phyloP scores from a whole-genome alignment of 2,113 vertebrate species.

The Antennarius striatus region DNA sequence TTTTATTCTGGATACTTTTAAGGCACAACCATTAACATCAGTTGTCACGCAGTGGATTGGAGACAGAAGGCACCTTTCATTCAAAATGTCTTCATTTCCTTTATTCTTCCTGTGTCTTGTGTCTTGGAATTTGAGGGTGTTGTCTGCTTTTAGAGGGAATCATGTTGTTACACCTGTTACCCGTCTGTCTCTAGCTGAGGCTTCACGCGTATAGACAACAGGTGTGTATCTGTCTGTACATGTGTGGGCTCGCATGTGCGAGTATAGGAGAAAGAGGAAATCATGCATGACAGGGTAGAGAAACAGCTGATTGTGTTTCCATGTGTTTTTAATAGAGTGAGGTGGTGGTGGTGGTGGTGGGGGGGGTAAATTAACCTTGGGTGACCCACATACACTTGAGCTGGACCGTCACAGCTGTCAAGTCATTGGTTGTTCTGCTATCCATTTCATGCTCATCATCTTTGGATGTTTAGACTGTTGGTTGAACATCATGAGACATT shows the following conservation, averaged over 20 bases:
- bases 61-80: slow-evolving; percentile 18
- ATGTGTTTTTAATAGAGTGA: slow-evolving; percentile 63
- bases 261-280: slow-evolving; percentile 63
- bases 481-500: too few species aligned
- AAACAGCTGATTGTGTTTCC: slow-evolving; percentile 63
- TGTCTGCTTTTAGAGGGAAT: slow-evolving; percentile 5
- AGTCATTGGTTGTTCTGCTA: slow-evolving; percentile 2
- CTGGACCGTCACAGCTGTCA: slow-evolving; percentile 45
- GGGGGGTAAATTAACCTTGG: slow-evolving; percentile 40
- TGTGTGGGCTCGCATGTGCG: slow-evolving; percentile 35
- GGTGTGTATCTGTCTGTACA: slow-evolving; percentile 29
- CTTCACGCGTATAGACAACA: slow-evolving; percentile 44
- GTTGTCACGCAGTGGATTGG: slow-evolving; percentile 17
- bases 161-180: slow-evolving; percentile 61
- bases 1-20: slow-evolving; percentile 35
- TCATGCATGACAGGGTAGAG: slow-evolving; percentile 59
- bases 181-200: slow-evolving; percentile 42
- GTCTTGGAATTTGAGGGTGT: slow-evolving; percentile 31
- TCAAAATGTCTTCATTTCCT: slow-evolving; percentile 31
- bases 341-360: background rate
- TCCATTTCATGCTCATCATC: background rate
- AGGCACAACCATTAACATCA: slow-evolving; percentile 30
- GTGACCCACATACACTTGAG: slow-evolving; percentile 17
- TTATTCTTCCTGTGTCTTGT: slow-evolving; percentile 16
- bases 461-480: background rate